These are phyloP conservation scores for Popillia japonica DNA, from an alignment of 1,140 invertebrate genomes.

Conservation along the genomic window DNA sequence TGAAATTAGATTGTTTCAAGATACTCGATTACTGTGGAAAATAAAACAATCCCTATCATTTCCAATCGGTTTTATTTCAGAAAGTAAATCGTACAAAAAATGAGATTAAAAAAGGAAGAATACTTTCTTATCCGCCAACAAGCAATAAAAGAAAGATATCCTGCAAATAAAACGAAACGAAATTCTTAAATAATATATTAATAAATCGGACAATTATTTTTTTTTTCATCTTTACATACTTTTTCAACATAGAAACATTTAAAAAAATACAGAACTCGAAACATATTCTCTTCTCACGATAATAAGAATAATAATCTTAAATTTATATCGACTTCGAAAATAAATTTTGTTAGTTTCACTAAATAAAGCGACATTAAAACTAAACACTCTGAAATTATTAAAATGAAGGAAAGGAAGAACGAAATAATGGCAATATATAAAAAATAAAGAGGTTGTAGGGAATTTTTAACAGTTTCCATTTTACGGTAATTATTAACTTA, in stretches of 20 bases:
- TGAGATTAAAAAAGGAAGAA: too few relatives aligned
- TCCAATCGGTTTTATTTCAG: too few relatives aligned
- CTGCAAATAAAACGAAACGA: constrained; percentile 9
- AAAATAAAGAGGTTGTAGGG: background rate
- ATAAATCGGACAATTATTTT: constrained; percentile 30
- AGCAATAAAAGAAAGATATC: background rate
- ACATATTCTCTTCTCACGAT: constrained; percentile 13
- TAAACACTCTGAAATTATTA: constrained; percentile 34
- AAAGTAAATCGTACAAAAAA: too few relatives aligned
- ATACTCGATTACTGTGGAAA: too few relatives aligned
- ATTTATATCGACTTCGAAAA: constrained; percentile 5
- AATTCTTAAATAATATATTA: constrained; percentile 39
- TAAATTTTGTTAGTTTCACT: constrained; percentile 27
- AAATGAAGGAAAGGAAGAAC: background rate
- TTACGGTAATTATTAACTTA: too few relatives aligned
- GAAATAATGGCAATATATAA: background rate
- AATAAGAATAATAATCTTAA: constrained; percentile 24
- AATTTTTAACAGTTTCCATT: too few relatives aligned
- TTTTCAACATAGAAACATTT: constrained; percentile 36
- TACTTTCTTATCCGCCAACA: too few relatives aligned
- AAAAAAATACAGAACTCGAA: constrained; percentile 38
- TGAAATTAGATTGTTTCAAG: too few relatives aligned
- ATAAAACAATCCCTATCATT: constrained; percentile 50
- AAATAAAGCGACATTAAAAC: constrained; percentile 22
- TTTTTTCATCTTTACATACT: constrained; percentile 4